Base-by-base conservation (phyloP, 1,140 invertebrate species). In the Dendroctonus valens region DNA sequence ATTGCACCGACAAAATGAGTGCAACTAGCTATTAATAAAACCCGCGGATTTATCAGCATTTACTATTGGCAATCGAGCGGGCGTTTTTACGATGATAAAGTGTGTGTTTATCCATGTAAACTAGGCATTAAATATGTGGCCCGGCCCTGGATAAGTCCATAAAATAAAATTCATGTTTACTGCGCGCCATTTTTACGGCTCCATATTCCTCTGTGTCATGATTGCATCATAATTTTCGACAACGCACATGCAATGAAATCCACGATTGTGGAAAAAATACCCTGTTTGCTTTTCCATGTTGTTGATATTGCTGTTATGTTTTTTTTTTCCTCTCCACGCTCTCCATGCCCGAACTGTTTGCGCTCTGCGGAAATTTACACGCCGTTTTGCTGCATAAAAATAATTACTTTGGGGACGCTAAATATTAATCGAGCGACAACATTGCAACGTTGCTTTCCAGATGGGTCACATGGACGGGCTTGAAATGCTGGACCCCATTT, bases 391-490 rank as follows among this genome's bases (percentile, higher is more conserved):
- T 59, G 57, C 57, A 59, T 59, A 59, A 46, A 59, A 59, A 46
- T 59, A 42, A 59, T 59, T 48, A 42, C n/a, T 42, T 42, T 26
- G 52, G 52, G 52, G 26, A 40, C 40, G 15, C 40, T 54, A 11
- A 38, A 38, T 54, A 54, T 54, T 54, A 26, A 26, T 26, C 26
- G 26, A 26, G 26, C 26, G 26, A 26, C 26, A 26, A 26, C 26
- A 52, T 12, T 52, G 9, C 50, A 52, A 52, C 15, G 8, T 9
- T 52, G 8, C 50, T 42, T 87, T 87, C 11, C 87, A 93, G 89
- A 92, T 92, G 90, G 86, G 88, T 61, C 91, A 93, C 77, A 96
- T 96, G 91, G 93, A 94, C 77, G 90, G 91, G n/a, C 80, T 95
- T 72, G 92, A 94, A 76, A 93, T 95, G 89, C 81, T 96, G 71